Evolutionary conservation across 2,797 vertebrate species (phyloP).

Genomic region (Clamator glandarius): DNA sequence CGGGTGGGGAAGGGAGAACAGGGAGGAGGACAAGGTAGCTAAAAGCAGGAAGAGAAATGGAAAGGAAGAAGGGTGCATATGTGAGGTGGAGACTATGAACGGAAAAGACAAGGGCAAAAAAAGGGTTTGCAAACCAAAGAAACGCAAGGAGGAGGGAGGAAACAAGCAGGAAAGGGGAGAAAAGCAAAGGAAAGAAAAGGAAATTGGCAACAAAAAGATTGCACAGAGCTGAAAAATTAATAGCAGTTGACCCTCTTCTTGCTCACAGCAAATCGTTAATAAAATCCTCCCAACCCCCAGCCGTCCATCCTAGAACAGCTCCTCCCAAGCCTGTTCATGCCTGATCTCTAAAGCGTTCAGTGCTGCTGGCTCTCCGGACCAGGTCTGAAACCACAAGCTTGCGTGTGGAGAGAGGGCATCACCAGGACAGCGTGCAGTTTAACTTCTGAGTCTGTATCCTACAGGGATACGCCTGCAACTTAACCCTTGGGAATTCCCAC

Average conservation of each 20-base stretch:
- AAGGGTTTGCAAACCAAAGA: neutral
- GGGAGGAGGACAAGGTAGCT: neutral
- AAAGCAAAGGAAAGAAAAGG: neutral
- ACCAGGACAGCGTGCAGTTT: neutral
- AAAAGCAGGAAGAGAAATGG: neutral
- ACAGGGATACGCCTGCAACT: rapidly evolving
- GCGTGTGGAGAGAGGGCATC: neutral
- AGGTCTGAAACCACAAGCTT: neutral
- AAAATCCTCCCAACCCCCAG: neutral
- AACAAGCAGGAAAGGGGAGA: neutral
- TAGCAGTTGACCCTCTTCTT: neutral
- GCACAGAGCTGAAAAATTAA: neutral
- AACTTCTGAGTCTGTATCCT: neutral
- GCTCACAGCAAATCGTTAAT: neutral
- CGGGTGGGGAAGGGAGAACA: slow-evolving; percentile 2
- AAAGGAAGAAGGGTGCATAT: neutral
- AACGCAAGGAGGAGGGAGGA: neutral
- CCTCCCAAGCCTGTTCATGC: neutral
- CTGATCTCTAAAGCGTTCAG: neutral
- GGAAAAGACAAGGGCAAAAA: rapidly evolving
- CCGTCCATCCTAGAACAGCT: neutral
- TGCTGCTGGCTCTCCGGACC: neutral
- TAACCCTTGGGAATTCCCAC: neutral
- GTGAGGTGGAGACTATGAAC: neutral
- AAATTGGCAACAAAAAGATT: neutral